Evolutionary conservation across 2,888 invertebrate genomes (phyloP), one percentile per base, ranked within the genome.

Genomic region (Matsumyia berberina): DNA sequence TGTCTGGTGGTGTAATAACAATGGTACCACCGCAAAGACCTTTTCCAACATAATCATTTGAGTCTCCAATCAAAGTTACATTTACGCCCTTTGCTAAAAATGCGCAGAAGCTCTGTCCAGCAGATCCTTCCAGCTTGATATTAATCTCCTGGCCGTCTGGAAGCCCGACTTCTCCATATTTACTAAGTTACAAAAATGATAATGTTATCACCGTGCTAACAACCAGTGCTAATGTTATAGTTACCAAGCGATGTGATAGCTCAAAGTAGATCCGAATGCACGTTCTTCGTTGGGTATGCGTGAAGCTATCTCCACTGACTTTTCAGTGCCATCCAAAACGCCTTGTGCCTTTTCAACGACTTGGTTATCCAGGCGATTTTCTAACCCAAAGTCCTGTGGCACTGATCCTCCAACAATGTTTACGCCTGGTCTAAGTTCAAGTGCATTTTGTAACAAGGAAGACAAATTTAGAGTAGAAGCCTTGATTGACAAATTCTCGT

Each of bases 81-180:
- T 95, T 95, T 70, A 99, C 94, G 24, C 99, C 99, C 87, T 95
- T 96, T 0, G 96, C 95, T 88, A 99, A 93, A 93, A 99, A 99
- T 5, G 99, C 99, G 91, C 99, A 97, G 93, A 99, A 99, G 90
- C 99, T 99, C 93, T 99, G 99, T 9, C 99, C 99, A 8, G 99
- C 99, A 2, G 98, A 98, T 12, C 99, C 99, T 53, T 93, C 95
- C 87, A 99, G 93, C 42, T 94, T 94, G 70, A 99, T 96, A 89
- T 96, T 94, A 86, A 99, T 96, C 2, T 92, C 91, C 78, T 94
- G 95, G 87, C 94, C 95, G 17, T 95, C 95, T 0, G 98, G 97
- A 9, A 99, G 93, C 6, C 99, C 98, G 35, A 93, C 93, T 88
- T 98, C 98, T 11, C 96, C 95, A 91, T 95, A 97, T 93, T 96